phyloP scores from a whole-genome alignment of 2,888 invertebrate species.

The Hoplodrina blanda region DNA sequence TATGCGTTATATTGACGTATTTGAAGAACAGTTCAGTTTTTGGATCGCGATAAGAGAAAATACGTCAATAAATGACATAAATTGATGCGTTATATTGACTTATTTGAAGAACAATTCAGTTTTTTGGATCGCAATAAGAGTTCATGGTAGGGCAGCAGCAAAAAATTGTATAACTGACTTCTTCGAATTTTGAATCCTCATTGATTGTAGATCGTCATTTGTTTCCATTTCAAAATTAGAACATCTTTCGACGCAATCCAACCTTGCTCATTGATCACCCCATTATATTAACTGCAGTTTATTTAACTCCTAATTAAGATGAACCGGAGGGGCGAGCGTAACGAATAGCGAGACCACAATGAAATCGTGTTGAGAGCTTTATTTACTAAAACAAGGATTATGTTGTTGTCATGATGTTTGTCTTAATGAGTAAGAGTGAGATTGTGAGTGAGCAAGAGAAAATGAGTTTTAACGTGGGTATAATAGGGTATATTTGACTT shows the following conservation, averaged over 20 bases:
- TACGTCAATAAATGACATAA: no score
- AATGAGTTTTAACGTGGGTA: conserved; percentile 24
- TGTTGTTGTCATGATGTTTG: conserved; percentile 30
- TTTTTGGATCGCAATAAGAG: no score
- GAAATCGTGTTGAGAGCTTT: conserved; percentile 30
- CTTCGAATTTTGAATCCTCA: no score
- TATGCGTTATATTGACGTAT: no score
- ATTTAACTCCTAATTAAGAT: conserved; percentile 49
- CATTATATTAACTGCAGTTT: conserved; percentile 41
- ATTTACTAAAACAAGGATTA: conserved; percentile 34
- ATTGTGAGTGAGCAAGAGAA: neutral
- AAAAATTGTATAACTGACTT: no score
- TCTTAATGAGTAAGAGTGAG: conserved; percentile 22
- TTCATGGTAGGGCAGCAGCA: no score
- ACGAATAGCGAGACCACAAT: conserved; percentile 32
- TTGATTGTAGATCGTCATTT: neutral
- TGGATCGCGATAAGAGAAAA: no score
- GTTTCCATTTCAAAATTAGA: neutral
- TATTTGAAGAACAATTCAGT: no score
- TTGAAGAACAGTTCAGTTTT: no score
- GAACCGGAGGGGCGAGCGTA: conserved; percentile 24
- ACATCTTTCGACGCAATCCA: neutral
- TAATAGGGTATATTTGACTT: neutral
- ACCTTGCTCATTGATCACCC: conserved; percentile 15
- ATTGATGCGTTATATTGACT: no score